These are phyloP conservation scores for Carapus acus DNA, from an alignment of 2,797 vertebrate genomes.

Conservation along the genomic window DNA sequence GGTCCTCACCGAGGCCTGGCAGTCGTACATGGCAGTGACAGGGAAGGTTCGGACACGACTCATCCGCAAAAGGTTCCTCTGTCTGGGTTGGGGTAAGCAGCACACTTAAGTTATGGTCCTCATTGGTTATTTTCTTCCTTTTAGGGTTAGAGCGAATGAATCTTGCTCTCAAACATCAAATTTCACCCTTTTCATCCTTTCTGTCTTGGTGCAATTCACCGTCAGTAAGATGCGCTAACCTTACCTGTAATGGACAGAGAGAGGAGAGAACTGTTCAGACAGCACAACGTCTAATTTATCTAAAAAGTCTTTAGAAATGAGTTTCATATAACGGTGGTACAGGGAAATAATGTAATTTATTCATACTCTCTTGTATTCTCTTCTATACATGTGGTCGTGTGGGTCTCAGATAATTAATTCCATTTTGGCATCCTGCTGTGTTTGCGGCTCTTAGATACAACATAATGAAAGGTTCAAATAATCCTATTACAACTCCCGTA, in stretches of 20 bases:
- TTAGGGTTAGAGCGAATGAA: no score
- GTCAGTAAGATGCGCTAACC: constrained; percentile 47
- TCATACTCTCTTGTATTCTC: constrained; percentile 9
- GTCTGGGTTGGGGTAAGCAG: constrained; percentile 97
- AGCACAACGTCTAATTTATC: constrained; percentile 38
- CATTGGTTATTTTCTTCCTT: no score
- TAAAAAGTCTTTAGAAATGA: constrained; percentile 11
- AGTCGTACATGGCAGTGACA: constrained; percentile 99
- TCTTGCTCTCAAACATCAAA: no score
- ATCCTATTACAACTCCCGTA: neutral
- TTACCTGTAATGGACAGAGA: constrained; percentile 39
- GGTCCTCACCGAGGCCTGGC: constrained; percentile 99
- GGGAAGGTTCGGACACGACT: constrained; percentile 97
- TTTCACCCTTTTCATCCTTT: constrained; percentile 44
- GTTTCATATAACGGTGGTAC: neutral
- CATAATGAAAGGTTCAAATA: neutral
- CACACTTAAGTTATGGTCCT: constrained; percentile 27
- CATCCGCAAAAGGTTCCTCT: constrained; percentile 97
- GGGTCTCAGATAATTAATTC: constrained; percentile 18
- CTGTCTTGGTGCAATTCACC: constrained; percentile 47
- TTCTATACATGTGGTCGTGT: constrained; percentile 21
- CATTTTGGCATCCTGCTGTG: constrained; percentile 15
- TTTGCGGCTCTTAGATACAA: constrained; percentile 8
- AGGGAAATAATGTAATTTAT: neutral
- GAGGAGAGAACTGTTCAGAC: constrained; percentile 24